Base-by-base conservation (phyloP, 2,888 invertebrate genomes). In the Sussaba pulchella region DNA sequence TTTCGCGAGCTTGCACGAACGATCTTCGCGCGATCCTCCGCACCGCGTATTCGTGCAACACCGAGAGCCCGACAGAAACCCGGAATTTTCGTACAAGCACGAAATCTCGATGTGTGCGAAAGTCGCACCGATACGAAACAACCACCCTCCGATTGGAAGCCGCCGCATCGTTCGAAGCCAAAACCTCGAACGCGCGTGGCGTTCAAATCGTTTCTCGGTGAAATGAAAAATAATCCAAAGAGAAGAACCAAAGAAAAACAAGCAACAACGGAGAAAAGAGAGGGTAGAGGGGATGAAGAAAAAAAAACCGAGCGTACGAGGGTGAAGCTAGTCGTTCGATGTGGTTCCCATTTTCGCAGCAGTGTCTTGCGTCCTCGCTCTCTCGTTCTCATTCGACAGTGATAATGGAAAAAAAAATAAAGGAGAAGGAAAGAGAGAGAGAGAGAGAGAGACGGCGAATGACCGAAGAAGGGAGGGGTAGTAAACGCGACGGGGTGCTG, bases 341-440 rank as follows among this genome's bases (percentile, higher is more conserved):
- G 50, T 57, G n/a, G 43, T 57, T 66, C 57, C 41, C 66, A 17
- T 72, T 72, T 45, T 64, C 26, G 43, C 17, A 39, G 39, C 54
- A 24, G 17, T 67, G 43, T 61, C 43, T 52, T 66, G 59, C 41
- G 59, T 52, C 61, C 45, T 73, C 31, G 24, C 47, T 72, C 57
- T 72, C 67, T 72, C 67, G 21, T 41, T 61, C 52, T 73, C 78
- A 63, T 73, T 69, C 59, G 59, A 66, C 63, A 17, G 26, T 39
- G 41, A 57, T 45, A 61, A 54, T 47, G 41, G 61, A 21, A 10
- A 26, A 26, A 73, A 54, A 31, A 31, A 31, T 31, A 31, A 31
- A 31, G 6, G 2, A 31, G 6, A 31, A 31, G 6, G 31, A 31
- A 31, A 31, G 31, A 31, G 31, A 31, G 31, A 31, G 31, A 31